Conservation (phyloP, 2,888 invertebrate genomes). For the Bellardia bayeri region DNA sequence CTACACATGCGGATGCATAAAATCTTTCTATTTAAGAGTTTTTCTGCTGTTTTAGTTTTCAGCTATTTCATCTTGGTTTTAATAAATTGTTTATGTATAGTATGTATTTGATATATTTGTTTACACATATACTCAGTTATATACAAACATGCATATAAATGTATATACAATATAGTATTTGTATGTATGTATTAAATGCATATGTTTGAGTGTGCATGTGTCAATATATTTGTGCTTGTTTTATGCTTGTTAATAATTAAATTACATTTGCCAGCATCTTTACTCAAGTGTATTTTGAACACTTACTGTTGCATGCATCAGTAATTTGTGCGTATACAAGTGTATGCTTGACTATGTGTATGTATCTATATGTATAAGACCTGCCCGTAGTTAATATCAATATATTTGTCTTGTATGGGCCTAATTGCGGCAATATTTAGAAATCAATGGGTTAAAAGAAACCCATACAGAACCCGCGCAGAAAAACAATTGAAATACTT, state of each 20-base stretch:
- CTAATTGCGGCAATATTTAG: too few relatives aligned
- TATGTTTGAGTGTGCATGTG: slow-evolving; percentile 1
- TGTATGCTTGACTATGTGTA: not conserved
- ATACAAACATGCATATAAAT: not conserved
- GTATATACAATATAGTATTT: too few relatives aligned
- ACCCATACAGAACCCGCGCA: too few relatives aligned
- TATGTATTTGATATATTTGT: slow-evolving; percentile 28
- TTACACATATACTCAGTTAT: not conserved
- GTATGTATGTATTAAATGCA: not conserved
- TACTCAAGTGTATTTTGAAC: slow-evolving; percentile 59
- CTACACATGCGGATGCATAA: not conserved
- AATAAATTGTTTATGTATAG: slow-evolving; percentile 18
- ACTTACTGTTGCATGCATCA: slow-evolving; percentile 67
- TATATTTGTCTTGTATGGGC: too few relatives aligned
- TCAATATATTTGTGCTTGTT: slow-evolving; percentile 53
- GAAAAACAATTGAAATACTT: too few relatives aligned
- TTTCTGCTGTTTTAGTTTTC: not conserved
- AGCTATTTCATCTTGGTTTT: not conserved
- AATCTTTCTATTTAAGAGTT: slow-evolving; percentile 6
- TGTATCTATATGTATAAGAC: not conserved
- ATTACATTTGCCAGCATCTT: slow-evolving; percentile 70
- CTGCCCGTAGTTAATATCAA: too few relatives aligned
- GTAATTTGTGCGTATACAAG: slow-evolving; percentile 39
- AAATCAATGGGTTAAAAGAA: too few relatives aligned
- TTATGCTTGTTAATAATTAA: slow-evolving; percentile 73